Evolutionary conservation across 2,888 invertebrate species (phyloP), one percentile per base, ranked within the genome.

Genomic region (Trichopria drosophilae): DNA sequence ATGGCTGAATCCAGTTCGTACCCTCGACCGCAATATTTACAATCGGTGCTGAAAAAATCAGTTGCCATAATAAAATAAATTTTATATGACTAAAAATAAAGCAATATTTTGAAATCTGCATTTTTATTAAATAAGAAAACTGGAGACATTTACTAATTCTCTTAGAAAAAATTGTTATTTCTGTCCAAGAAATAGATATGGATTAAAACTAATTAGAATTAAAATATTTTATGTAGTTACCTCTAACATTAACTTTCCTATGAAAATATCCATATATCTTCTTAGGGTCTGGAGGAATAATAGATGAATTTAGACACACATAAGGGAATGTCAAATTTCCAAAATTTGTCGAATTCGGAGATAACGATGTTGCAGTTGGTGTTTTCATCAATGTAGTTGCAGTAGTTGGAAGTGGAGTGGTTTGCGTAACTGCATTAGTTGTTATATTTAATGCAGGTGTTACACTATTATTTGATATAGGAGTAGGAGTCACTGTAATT

Each of bases 1-100:
- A 91, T 53, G 88, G 88, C 62, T 88, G 84, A 23, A 93, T 78
- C 91, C 93, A 93, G 66, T 87, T 87, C 47, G 84, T 83, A 0
- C 92, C 93, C 3, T 80, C 83, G 1, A 88, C 82, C 39, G 83
- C 83, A 6, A 92, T 78, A 50, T 83, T 82, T 2, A 80, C 73
- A 59, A 93, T 81, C 1, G 91, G 88, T 58, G 83, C 92, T 91
- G 71, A 7, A 79, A 77, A 41, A 31, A 26, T 41, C n/a, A n/a
- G n/a, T n/a, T n/a, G n/a, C n/a, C n/a, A n/a, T n/a, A n/a, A n/a
- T n/a, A n/a, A n/a, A n/a, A 15, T 28, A 31, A 45, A 26, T 37
- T 24, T 7, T 13, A n/a, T 40, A 23, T 22, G 3, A 13, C 12
- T 5, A 20, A 9, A 37, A 52, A 23, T 20, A 9, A 6, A 20